A percentile compares a stretch with the other conserved stretches of the same genome.
Conservation (phyloP, 2,888 invertebrate genomes). For the Scaptomyza parva region DNA sequence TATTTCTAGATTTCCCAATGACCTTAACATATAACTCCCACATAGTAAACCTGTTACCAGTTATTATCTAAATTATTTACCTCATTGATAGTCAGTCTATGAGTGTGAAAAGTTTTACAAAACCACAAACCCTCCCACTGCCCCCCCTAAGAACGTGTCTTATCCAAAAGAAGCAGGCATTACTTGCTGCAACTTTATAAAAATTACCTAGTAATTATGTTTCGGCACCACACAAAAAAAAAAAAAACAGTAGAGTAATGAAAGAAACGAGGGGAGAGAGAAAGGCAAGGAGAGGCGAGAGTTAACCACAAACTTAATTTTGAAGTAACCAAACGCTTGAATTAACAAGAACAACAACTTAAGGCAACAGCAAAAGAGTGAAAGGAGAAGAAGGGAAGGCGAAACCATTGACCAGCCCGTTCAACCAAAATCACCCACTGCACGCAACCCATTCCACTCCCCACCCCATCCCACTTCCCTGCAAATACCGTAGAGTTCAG, state of each 20-base stretch:
- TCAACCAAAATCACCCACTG: constrained; percentile 20
- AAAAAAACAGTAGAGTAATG: too few relatives aligned
- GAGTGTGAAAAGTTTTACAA: constrained; percentile 5
- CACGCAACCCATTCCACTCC: neutral
- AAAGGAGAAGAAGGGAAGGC: neutral
- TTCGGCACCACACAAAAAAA: constrained; percentile 23
- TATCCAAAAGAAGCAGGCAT: constrained; percentile 20
- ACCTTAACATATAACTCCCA: neutral
- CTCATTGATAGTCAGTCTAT: constrained; percentile 12
- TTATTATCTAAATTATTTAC: neutral
- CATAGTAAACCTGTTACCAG: too few relatives aligned
- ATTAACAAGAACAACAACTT: constrained; percentile 72
- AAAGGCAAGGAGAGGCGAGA: too few relatives aligned
- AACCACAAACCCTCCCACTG: neutral
- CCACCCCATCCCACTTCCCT: too few relatives aligned
- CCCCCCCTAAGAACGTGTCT: neutral
- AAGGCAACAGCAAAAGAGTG: neutral
- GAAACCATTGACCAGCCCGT: constrained; percentile 48
- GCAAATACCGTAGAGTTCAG: constrained; percentile 45
- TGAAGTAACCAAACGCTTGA: constrained; percentile 71
- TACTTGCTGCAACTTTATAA: constrained; percentile 41
- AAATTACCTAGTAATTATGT: constrained; percentile 75
- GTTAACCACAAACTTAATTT: constrained; percentile 65
- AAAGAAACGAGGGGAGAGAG: neutral
- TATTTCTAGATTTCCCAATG: neutral